Evolutionary conservation across 2,888 invertebrate species (phyloP).

Genomic region (Cryptosula pallasiana): DNA sequence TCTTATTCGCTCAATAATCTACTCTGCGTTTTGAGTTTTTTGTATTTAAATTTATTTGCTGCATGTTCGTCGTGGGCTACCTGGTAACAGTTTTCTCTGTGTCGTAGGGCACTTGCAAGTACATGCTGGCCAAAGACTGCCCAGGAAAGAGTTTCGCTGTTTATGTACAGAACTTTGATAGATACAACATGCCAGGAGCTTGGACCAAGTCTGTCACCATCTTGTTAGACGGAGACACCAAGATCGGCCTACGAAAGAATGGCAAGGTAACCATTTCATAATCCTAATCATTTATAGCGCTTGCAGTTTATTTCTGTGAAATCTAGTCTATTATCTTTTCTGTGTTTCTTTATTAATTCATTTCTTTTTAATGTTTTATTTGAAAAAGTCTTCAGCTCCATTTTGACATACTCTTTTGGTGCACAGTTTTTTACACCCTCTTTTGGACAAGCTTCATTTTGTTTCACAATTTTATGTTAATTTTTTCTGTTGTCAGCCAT

Average conservation of each 20-base stretch:
- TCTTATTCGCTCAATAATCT: not conserved
- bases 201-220: slow-evolving; percentile 77
- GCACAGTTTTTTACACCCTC: too few species aligned
- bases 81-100: not conserved
- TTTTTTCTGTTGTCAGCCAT: not conserved
- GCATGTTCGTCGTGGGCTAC: not conserved
- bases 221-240: slow-evolving; percentile 56
- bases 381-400: too few species aligned
- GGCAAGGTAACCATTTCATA: slow-evolving; percentile 4
- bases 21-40: too few species aligned
- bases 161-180: slow-evolving; percentile 80
- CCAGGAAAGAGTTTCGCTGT: slow-evolving; percentile 68
- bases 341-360: too few species aligned
- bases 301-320: too few species aligned
- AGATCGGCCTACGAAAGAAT: slow-evolving; percentile 22
- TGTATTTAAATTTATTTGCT: not conserved
- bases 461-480: too few species aligned
- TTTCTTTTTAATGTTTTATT: too few species aligned
- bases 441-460: too few species aligned
- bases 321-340: too few species aligned
- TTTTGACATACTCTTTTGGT: too few species aligned
- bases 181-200: slow-evolving; percentile 73
- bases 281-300: not conserved
- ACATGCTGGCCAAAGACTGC: slow-evolving; percentile 81
- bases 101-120: slow-evolving; percentile 68